Evolutionary conservation across 2,888 invertebrate species (phyloP).

Genomic region (Nineta flava): DNA sequence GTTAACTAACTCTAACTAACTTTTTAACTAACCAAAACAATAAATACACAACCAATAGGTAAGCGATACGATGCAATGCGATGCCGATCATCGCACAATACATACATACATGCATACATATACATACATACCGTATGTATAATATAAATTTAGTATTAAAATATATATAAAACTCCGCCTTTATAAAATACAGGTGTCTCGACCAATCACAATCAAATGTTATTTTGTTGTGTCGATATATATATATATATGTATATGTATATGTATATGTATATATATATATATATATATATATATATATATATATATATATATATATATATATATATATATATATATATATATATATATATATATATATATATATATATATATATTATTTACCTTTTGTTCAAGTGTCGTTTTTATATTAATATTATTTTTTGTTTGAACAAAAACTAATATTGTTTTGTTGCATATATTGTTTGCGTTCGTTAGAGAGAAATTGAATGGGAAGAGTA

Average conservation of each 20-base stretch:
- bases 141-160: background rate
- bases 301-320: slow-evolving; percentile 1
- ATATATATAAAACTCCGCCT: background rate
- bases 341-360: slow-evolving; percentile 1
- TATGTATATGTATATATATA: background rate
- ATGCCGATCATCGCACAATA: too few species aligned
- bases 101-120: too few species aligned
- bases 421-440: too few species aligned
- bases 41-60: too few species aligned
- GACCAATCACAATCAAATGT: background rate
- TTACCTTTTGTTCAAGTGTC: background rate
- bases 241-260: background rate
- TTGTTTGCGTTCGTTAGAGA: too few species aligned
- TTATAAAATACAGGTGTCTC: background rate
- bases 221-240: background rate
- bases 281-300: slow-evolving; percentile 1
- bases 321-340: slow-evolving; percentile 1
- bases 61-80: too few species aligned
- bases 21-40: too few species aligned
- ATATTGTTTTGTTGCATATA: too few species aligned
- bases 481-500: too few species aligned
- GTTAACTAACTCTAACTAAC: too few species aligned
- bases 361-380: slow-evolving; percentile 1
- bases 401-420: too few species aligned
- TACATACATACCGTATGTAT: too few species aligned